Evolutionary conservation across 1,140 invertebrate genomes (phyloP).

Genomic region (Neodiprion virginianus): DNA sequence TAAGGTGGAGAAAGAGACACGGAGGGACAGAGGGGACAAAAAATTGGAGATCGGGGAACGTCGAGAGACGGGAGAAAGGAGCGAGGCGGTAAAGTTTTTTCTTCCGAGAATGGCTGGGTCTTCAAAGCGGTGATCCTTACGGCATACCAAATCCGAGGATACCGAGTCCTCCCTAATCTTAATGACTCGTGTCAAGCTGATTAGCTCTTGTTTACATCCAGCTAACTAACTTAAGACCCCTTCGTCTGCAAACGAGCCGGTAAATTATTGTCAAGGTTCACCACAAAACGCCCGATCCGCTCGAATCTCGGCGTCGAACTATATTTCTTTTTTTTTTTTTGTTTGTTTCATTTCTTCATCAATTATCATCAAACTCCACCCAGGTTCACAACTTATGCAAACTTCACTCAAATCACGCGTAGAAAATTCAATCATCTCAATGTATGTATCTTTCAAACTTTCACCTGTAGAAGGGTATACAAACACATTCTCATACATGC

Average conservation of each 20-base stretch:
- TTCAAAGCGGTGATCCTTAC: constrained; percentile 30
- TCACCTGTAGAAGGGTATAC: too few species aligned
- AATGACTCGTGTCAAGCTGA: constrained; percentile 50
- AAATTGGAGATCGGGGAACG: background rate
- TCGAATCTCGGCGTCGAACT: background rate
- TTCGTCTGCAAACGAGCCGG: background rate
- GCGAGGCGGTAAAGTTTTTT: background rate
- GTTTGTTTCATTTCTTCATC: background rate
- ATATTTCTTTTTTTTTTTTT: background rate
- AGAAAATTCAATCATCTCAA: too few species aligned
- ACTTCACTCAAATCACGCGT: too few species aligned
- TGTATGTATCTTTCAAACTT: too few species aligned
- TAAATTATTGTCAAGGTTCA: constrained; percentile 1
- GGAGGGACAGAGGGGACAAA: background rate
- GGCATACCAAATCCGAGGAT: constrained; percentile 29
- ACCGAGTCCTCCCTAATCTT: constrained; percentile 44
- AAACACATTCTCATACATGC: too few species aligned
- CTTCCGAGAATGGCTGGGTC: constrained; percentile 31
- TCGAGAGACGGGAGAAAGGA: background rate
- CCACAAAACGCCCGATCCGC: background rate
- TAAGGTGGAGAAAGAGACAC: background rate
- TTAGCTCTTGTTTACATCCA: constrained; percentile 52
- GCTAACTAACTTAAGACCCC: constrained; percentile 20
- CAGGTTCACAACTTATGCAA: too few species aligned
- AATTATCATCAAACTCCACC: too few species aligned